Base-by-base conservation (phyloP, 2,888 invertebrate species). In the Cyrtodaria siliqua region DNA sequence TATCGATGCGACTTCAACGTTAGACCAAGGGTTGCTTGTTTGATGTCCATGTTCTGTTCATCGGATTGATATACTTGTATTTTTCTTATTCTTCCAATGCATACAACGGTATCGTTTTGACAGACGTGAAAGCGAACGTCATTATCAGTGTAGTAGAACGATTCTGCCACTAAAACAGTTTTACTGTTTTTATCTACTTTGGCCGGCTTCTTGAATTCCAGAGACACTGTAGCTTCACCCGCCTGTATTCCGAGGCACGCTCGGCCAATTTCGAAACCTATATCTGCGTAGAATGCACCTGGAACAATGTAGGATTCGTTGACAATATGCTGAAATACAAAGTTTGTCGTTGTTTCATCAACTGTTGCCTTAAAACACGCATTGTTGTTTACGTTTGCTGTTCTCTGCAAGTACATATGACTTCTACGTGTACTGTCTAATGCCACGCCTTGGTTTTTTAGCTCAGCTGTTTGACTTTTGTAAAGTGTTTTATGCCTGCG, bases 251-350 rank as follows among this genome's bases (percentile, higher is more conserved):
- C 63, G 8, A 63, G 18, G 0, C 29, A 12, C 8, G 0, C 2
- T 26, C 23, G 69, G 18, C 79, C 82, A 23, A 85, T 57, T 24
- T 81, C 85, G 24, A 87, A 72, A 0, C 79, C 87, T 16, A 84
- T 70, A 56, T 87, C 87, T 0, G 79, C 85, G 56, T 76, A 72
- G 3, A 69, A 20, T n/a, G 79, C 79, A 2, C 79, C 79, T 1
- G 79, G 79, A n/a, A 76, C 66, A 6, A 79, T 52, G 12, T 55
- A 42, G 1, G 14, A 12, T 1, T 52, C 62, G 3, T 49, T 49
- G 0, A 79, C 68, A 44, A 69, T 9, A 62, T 79, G 79, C 18
- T 72, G 62, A 27, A 38, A 72, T 20, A 79, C 55, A 57, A 55
- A 79, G 0, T 72, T 57, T 2, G 69, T 50, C 2, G 53, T 67